phyloP scores from a whole-genome alignment of 1,140 invertebrate genomes.

The Drosophila busckii region DNA sequence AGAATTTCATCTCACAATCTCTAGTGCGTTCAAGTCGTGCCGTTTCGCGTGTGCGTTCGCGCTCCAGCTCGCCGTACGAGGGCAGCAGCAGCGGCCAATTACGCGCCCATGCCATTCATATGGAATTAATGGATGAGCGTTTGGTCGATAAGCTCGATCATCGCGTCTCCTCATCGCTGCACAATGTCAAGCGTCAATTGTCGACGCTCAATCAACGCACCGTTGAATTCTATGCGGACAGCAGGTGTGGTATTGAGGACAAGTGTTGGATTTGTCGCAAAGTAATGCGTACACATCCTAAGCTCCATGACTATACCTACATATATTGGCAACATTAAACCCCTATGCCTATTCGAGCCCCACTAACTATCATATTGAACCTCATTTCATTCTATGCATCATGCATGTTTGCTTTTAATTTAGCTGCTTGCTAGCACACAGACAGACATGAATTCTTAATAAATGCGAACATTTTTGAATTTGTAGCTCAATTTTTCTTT shows the following conservation, averaged over 20 bases:
- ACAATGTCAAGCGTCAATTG: constrained; percentile 75
- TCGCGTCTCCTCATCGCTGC: constrained; percentile 71
- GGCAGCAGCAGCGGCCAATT: constrained; percentile 29
- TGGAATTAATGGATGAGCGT: constrained; percentile 75
- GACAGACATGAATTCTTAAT: constrained; percentile 58
- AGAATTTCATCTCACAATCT: constrained; percentile 61
- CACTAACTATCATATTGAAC: neutral
- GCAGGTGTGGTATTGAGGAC: constrained; percentile 77
- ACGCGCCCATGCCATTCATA: constrained; percentile 59
- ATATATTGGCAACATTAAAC: constrained; percentile 64
- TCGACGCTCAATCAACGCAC: constrained; percentile 69
- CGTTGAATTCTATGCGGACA: constrained; percentile 75
- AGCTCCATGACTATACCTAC: constrained; percentile 71
- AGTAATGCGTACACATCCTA: constrained; percentile 71
- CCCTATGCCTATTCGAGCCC: neutral
- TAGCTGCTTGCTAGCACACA: constrained; percentile 17
- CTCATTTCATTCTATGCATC: constrained; percentile 2
- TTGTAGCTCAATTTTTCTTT: constrained; percentile 23
- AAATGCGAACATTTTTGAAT: constrained; percentile 58
- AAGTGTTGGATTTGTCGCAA: constrained; percentile 78
- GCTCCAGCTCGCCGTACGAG: constrained; percentile 41
- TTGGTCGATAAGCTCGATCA: constrained; percentile 75
- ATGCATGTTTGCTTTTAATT: constrained; percentile 4
- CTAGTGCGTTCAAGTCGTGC: constrained; percentile 65
- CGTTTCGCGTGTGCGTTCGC: constrained; percentile 51